These are phyloP conservation scores for Lasioglossum morio DNA, from an alignment of 2,888 invertebrate genomes.

Conservation along the genomic window DNA sequence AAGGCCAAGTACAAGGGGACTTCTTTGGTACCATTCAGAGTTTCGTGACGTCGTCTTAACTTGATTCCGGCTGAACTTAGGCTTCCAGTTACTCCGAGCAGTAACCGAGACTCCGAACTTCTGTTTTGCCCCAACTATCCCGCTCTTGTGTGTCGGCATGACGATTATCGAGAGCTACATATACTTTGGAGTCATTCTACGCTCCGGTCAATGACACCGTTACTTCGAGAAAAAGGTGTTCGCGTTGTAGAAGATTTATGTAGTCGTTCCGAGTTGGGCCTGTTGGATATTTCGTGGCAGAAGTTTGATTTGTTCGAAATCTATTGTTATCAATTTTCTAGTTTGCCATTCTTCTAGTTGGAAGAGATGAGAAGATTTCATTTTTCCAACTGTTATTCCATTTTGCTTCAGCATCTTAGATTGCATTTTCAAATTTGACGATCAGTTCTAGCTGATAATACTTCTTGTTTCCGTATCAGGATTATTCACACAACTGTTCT, in stretches of 20 bases:
- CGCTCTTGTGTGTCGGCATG: neutral
- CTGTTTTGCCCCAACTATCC: neutral
- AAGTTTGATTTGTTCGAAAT: neutral
- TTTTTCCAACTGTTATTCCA: neutral
- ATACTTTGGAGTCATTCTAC: neutral
- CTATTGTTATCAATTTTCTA: neutral
- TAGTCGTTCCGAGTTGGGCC: neutral
- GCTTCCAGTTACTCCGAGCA: slow-evolving; percentile 23
- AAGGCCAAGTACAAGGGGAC: slow-evolving; percentile 66
- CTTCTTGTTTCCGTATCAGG: neutral
- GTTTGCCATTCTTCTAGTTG: no score
- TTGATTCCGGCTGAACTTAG: slow-evolving; percentile 38
- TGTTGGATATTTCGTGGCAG: neutral
- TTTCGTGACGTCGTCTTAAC: slow-evolving; percentile 34
- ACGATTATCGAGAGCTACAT: neutral
- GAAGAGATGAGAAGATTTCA: neutral
- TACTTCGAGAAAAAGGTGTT: neutral
- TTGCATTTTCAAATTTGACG: neutral
- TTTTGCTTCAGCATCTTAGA: neutral
- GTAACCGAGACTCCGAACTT: neutral
- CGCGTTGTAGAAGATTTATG: neutral
- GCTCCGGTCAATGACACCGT: neutral
- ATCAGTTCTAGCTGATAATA: neutral
- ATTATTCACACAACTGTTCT: neutral
- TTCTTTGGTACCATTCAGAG: slow-evolving; percentile 54